Base-by-base conservation (phyloP, 2,797 vertebrate species). In the Lophura swinhoii region DNA sequence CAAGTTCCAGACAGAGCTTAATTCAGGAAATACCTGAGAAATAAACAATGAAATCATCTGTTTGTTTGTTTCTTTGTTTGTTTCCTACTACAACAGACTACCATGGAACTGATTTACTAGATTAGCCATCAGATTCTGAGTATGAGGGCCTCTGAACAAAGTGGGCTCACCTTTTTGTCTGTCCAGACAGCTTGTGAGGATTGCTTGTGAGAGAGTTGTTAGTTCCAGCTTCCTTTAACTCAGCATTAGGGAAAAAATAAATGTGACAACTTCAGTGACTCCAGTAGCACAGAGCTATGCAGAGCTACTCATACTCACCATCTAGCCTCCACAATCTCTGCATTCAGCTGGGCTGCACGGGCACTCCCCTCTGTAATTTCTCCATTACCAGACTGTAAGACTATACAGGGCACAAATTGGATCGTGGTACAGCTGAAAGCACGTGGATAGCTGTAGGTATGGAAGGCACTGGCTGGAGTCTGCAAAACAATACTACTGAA, bases 401-500 rank as follows among this genome's bases (percentile, higher is more conserved):
- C 41, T 81, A 22, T 49, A 31, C 62, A 70, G 91, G 70, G 66
- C 81, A 88, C 22, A 6, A 22, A 60, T 18, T 44, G 22, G 56
- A 37, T 22, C 6, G 8, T 2, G 12, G 41, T 24, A 46, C 85
- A 84, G 84, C 82, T 87, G 76, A 76, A 70, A 91, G 83, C 73
- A 58, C 63, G 29, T 5, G 59, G 55, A 20, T 9, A 76, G 67
- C 53, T 63, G 59, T 1, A 12, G 43, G 39, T 9, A 22, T 31
- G 58, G 83, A 64, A 71, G 53, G 53, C 60, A 35, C 33, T n/a
- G 68, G 21, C 67, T 46, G 70, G 76, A 41, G 22, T 89, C 51
- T 83, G 69, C 51, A 76, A 73, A 92, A 72, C 51, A 84, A n/a
- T 2, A 7, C 89, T 84, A 94, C 89, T 95, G 93, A 86, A 87